Evolutionary conservation across 2,888 invertebrate genomes (phyloP).

Genomic region (Platycheirus rosarum): DNA sequence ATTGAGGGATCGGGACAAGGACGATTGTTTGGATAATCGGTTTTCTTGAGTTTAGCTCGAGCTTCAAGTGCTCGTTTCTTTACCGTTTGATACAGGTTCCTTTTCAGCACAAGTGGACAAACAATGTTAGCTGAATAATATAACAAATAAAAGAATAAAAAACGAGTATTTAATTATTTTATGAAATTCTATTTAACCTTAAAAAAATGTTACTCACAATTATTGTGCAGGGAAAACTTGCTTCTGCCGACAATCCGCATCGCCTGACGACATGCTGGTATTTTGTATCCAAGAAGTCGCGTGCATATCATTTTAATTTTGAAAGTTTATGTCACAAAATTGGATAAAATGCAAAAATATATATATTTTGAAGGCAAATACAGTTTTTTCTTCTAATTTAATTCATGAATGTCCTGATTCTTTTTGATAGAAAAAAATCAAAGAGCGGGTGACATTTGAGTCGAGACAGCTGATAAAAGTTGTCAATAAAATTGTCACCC

Average conservation of each 20-base stretch:
- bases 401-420: slow-evolving; percentile 50
- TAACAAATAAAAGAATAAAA: slow-evolving; percentile 1
- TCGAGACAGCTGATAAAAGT: slow-evolving; percentile 24
- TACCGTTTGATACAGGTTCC: slow-evolving; percentile 80
- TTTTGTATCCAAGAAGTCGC: slow-evolving; percentile 41
- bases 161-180: slow-evolving; percentile 55
- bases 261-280: slow-evolving; percentile 50
- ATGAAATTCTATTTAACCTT: slow-evolving; percentile 55
- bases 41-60: slow-evolving; percentile 78
- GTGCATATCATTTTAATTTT: slow-evolving; percentile 51
- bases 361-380: slow-evolving; percentile 43
- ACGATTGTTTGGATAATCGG: slow-evolving; percentile 77
- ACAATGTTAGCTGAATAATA: slow-evolving; percentile 45
- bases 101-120: slow-evolving; percentile 24
- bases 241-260: slow-evolving; percentile 28
- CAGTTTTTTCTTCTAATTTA: slow-evolving; percentile 32
- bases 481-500: too few relatives aligned
- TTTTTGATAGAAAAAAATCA: slow-evolving; percentile 14
- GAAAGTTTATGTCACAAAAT: slow-evolving; percentile 49
- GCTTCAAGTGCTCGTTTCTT: slow-evolving; percentile 80
- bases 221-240: slow-evolving; percentile 22
- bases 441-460: slow-evolving; percentile 7
- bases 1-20: slow-evolving; percentile 71
- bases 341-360: slow-evolving; percentile 50
- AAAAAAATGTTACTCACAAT: slow-evolving; percentile 45